Percentiles rank a stretch among this genome's conserved stretches.
phyloP scores from a whole-genome alignment of 2,888 invertebrate genomes.

The Nymphalis urticae region DNA sequence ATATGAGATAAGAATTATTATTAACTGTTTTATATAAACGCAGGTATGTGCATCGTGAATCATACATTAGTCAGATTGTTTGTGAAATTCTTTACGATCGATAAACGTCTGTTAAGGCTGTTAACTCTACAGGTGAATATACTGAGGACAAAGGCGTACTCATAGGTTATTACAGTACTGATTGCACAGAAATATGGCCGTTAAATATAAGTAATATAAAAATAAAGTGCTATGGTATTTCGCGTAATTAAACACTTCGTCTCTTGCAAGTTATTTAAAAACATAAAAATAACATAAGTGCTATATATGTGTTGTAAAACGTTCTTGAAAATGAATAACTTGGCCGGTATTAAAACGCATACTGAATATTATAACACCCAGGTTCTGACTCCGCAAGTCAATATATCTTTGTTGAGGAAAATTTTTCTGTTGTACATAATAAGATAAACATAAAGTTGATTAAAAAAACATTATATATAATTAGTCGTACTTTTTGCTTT shows the following conservation, averaged over 20 bases:
- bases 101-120: conserved; percentile 45
- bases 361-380: too few species aligned
- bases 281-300: too few species aligned
- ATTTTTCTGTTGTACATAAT: too few species aligned
- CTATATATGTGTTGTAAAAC: too few species aligned
- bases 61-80: conserved; percentile 60
- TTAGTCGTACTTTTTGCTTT: too few species aligned
- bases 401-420: too few species aligned
- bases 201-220: background rate
- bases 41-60: conserved; percentile 52
- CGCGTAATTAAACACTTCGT: background rate
- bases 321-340: too few species aligned
- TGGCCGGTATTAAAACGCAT: too few species aligned
- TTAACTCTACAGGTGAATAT: conserved; percentile 50
- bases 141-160: conserved; percentile 37
- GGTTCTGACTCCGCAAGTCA: too few species aligned
- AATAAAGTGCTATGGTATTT: background rate
- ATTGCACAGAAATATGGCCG: conserved; percentile 1
- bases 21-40: conserved; percentile 23
- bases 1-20: conserved; percentile 29
- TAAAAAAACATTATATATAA: too few species aligned
- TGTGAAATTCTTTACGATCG: conserved; percentile 57
- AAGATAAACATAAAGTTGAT: too few species aligned
- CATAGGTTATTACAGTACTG: conserved; percentile 11
- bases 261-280: background rate